phyloP scores from a whole-genome alignment of 1,140 invertebrate species.

The Mizuhopecten yessoensis region DNA sequence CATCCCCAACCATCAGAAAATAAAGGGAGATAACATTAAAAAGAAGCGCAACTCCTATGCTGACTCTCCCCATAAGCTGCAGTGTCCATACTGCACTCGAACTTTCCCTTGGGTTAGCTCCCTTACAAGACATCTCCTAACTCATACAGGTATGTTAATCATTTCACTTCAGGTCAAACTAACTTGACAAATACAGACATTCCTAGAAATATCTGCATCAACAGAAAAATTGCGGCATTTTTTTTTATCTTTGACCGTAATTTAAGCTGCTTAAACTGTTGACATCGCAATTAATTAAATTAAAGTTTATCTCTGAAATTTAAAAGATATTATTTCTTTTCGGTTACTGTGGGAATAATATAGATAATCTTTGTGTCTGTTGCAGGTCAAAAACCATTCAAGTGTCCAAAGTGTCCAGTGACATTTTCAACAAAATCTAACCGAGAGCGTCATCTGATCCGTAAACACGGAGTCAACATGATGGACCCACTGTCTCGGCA shows the following conservation, averaged over 20 bases:
- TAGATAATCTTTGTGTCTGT: slow-evolving; percentile 37
- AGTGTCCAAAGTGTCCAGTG: slow-evolving; percentile 95
- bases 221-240: no score
- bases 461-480: slow-evolving; percentile 89
- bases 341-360: background rate
- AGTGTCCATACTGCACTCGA: slow-evolving; percentile 95
- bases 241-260: no score
- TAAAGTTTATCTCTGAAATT: no score
- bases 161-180: no score
- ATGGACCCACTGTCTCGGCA: slow-evolving; percentile 79
- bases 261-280: no score
- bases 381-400: slow-evolving; percentile 96
- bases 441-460: slow-evolving; percentile 95
- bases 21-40: slow-evolving; percentile 61
- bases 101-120: slow-evolving; percentile 98
- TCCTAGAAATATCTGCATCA: no score
- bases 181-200: no score
- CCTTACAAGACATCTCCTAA: slow-evolving; percentile 92
- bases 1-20: background rate
- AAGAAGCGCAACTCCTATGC: slow-evolving; percentile 98
- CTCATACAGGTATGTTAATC: slow-evolving; percentile 78
- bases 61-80: slow-evolving; percentile 94
- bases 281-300: no score
- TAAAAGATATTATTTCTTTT: background rate
- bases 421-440: slow-evolving; percentile 98